Base-by-base conservation (phyloP, 1,140 invertebrate species). In the Helicoverpa zea region DNA sequence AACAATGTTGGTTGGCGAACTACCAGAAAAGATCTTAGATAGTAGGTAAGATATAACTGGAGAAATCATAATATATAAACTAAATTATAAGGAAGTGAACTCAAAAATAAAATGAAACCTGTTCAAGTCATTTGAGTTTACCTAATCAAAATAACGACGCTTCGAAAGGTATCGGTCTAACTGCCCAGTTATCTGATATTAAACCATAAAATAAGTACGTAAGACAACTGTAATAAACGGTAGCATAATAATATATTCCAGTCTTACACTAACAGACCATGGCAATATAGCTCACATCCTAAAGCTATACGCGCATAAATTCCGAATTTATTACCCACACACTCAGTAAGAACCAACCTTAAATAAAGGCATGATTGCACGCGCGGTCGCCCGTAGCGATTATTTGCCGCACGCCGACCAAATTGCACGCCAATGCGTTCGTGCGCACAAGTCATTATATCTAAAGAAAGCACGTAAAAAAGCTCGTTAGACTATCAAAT, bases 401-500 rank as follows among this genome's bases (percentile, higher is more conserved):
- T 92, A 94, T 94, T 94, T 94, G 90, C 90, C 88, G 90, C 89
- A 92, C 91, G 91, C 87, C 90, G 84, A 90, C 92, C 86, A 94
- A 94, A 94, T 94, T 94, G 92, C 90, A 88, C 87, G 79, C 77
- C 74, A 83, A 78, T 83, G 83, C 86, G 81, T 83, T 85, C 84
- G 88, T 86, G 90, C 86, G 87, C 91, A 88, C 87, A 85, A 85
- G 87, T 88, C 87, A 89, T 91, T 91, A 92, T 89, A 84, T 83
- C 12, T 70, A 86, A 86, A 84, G 87, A 89, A 88, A 87, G 86
- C 83, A 84, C 86, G 61, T 81, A 79, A 86, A 89, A 87, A 86
- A 76, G 76, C 88, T 89, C 80, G 88, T 91, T 91, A 91, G 84
- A 89, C 66, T 70, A 70, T 78, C 56, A 74, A 81, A 84, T 81